Conservation (phyloP, 2,113 vertebrate species). For the Ellobius talpinus region DNA sequence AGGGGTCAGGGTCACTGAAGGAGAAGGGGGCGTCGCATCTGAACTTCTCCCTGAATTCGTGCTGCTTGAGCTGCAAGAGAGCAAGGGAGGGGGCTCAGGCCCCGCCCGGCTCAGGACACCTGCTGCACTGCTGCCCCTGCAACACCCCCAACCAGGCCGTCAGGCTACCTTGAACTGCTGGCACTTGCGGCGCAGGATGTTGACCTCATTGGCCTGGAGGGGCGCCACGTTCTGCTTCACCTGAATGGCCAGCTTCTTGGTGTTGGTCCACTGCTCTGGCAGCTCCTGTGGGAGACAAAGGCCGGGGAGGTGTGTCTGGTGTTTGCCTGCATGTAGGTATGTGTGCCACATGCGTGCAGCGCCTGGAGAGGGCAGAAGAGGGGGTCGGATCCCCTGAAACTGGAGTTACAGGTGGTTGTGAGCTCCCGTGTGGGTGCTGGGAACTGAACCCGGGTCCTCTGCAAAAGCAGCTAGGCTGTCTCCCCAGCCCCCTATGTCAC, state of each 20-base stretch:
- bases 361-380: not conserved
- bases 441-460: not conserved
- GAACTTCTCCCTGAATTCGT: constrained; percentile 86
- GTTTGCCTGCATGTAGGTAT: not conserved
- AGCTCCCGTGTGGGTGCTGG: not conserved
- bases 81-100: rapidly evolving
- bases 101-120: not conserved
- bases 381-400: not conserved
- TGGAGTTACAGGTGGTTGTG: not conserved
- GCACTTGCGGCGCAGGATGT: constrained; percentile 84
- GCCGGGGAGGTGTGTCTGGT: not conserved
- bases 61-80: constrained; percentile 78
- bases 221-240: constrained; percentile 84
- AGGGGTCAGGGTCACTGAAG: constrained; percentile 79
- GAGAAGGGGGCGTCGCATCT: constrained; percentile 82
- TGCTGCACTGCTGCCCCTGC: no score
- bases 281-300: constrained; percentile 82
- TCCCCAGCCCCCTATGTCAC: not conserved
- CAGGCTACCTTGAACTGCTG: constrained; percentile 86
- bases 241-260: constrained; percentile 86
- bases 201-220: constrained; percentile 86
- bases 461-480: not conserved
- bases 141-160: rapidly evolving
- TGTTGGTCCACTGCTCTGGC: constrained; percentile 86
- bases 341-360: not conserved